phyloP scores from a whole-genome alignment of 1,140 invertebrate species.

The Cataglyphis hispanica region DNA sequence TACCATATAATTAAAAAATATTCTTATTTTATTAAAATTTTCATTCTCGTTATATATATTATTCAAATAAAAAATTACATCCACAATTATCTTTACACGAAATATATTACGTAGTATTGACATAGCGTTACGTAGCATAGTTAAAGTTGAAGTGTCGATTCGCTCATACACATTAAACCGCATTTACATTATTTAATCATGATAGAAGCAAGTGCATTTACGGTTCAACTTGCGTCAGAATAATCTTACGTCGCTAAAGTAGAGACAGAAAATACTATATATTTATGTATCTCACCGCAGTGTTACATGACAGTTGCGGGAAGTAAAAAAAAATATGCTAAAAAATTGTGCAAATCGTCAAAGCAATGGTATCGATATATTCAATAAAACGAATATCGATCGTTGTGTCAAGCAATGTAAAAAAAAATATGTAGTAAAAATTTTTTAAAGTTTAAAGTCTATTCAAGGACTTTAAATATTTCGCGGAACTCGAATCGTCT shows the following conservation, averaged over 20 bases:
- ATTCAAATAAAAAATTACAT: constrained; percentile 19
- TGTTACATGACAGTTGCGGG: background rate
- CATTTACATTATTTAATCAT: constrained; percentile 53
- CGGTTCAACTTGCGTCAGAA: constrained; percentile 50
- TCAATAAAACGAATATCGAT: constrained; percentile 36
- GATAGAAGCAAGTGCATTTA: constrained; percentile 49
- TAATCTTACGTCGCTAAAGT: constrained; percentile 15
- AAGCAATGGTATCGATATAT: constrained; percentile 36
- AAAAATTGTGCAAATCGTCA: constrained; percentile 25
- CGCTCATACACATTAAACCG: constrained; percentile 22
- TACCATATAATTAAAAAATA: background rate
- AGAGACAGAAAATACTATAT: constrained; percentile 18
- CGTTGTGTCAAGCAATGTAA: background rate
- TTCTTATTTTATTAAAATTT: background rate
- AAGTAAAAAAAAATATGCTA: constrained; percentile 30
- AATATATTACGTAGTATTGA: constrained; percentile 6
- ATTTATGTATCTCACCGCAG: constrained; percentile 24
- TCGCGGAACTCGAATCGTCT: no score
- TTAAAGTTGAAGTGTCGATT: constrained; percentile 44
- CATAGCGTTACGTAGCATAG: constrained; percentile 20
- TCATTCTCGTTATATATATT: background rate
- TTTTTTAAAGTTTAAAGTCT: background rate
- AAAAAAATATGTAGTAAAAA: background rate
- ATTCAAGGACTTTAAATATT: background rate
- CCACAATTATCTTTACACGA: background rate